Conservation (phyloP, 2,797 vertebrate genomes). For the Cheirogaleus major region DNA sequence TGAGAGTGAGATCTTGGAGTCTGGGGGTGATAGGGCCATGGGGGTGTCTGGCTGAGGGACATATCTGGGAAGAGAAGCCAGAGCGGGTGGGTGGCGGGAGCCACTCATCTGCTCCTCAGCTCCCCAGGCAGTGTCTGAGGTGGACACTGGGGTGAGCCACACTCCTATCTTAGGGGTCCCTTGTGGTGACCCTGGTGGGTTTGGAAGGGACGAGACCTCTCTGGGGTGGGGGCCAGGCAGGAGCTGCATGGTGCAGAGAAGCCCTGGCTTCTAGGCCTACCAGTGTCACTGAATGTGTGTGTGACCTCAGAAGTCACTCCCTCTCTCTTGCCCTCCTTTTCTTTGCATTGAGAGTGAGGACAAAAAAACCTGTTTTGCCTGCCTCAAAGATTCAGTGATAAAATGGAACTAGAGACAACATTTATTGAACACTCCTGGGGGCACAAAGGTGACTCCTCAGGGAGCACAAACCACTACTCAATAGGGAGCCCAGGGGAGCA, state of each 20-base stretch:
- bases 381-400: slow-evolving; percentile 30
- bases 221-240: neutral
- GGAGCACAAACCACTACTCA: neutral
- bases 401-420: neutral
- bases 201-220: neutral
- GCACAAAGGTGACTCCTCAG: neutral
- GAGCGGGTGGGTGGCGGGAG: neutral
- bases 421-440: neutral
- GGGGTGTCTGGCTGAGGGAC: neutral
- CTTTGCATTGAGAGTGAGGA: neutral
- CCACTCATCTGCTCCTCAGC: neutral
- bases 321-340: slow-evolving; percentile 3
- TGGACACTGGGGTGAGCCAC: neutral
- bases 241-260: neutral
- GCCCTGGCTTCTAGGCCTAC: neutral
- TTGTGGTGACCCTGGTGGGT: neutral
- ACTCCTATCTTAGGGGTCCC: neutral
- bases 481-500: neutral
- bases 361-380: slow-evolving; percentile 59
- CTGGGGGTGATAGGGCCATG: neutral
- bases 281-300: neutral
- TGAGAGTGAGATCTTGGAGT: neutral
- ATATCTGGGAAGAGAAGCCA: neutral
- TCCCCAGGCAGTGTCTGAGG: neutral
- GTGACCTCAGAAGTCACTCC: neutral